Base-by-base conservation (phyloP, 2,888 invertebrate genomes). In the Hoplodrina blanda region DNA sequence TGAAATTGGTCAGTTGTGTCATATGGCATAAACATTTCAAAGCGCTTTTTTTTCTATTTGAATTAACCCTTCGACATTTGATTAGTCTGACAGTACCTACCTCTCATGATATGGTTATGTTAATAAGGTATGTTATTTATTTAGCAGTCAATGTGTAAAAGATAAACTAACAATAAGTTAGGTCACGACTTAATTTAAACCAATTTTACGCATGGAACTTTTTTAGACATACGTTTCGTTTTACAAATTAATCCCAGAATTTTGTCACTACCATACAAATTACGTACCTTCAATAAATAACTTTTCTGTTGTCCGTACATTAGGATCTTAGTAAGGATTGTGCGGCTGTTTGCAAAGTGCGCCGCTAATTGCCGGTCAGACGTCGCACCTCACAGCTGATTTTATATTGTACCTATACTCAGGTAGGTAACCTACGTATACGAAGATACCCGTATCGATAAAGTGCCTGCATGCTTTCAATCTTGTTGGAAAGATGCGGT, bases 311-410 rank as follows among this genome's bases (percentile, higher is more conserved):
- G 74, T 73, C 89, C 33, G 69, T 91, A 89, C 86, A 13, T 69
- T 60, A 73, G 76, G 71, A 76, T 78, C 57, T 76, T 61, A 76
- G 85, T 81, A 76, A 80, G 83, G 86, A 83, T 83, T 78, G 89
- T 73, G 87, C 80, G 86, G 85, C 82, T 94, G 90, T 95, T 94
- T 94, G 94, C 93, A 83, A 90, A 92, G 91, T 89, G 89, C 90
- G 82, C 90, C 86, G 94, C 95, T 95, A 95, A 95, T 95, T 95
- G 94, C 92, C 85, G 87, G 84, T 90, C 89, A 87, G 87, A 88
- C 92, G 89, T 86, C 84, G 87, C 88, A 89, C 88, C 90, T 89
- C 88, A 88, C 92, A 91, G 91, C 91, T 91, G 91, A 88, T 89
- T 87, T 89, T 89, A 87, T 88, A 87, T 69, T 74, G 25, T 70